These are phyloP conservation scores for Alviniconcha strummeri DNA, from an alignment of 2,888 invertebrate genomes.

Conservation along the genomic window DNA sequence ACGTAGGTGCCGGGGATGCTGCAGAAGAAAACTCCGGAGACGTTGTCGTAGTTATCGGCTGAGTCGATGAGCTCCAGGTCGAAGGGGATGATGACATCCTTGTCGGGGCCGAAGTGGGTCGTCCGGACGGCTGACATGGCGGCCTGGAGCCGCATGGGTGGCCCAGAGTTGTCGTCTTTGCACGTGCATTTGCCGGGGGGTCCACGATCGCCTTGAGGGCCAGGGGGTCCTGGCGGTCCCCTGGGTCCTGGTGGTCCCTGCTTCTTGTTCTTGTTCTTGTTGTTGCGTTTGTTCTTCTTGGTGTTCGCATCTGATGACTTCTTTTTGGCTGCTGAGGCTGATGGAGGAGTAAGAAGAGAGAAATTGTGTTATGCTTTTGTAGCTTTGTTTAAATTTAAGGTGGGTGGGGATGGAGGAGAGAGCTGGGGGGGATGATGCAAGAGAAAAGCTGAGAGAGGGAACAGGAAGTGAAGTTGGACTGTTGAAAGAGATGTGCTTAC, in stretches of 20 bases:
- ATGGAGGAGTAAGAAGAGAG: not conserved
- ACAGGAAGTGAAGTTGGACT: too few species aligned
- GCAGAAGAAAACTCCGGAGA: slow-evolving; percentile 50
- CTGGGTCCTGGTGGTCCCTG: slow-evolving; percentile 8
- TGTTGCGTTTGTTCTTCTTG: not conserved
- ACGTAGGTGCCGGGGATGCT: slow-evolving; percentile 53
- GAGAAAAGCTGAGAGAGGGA: too few species aligned
- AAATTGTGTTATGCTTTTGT: too few species aligned
- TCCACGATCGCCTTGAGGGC: slow-evolving; percentile 34
- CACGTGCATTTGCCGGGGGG: not conserved
- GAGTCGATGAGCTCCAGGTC: slow-evolving; percentile 50
- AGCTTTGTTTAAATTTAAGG: too few species aligned
- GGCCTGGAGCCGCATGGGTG: slow-evolving; percentile 38
- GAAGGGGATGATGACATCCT: slow-evolving; percentile 51
- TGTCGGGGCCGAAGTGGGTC: slow-evolving; percentile 50
- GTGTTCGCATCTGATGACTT: not conserved
- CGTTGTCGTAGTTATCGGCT: slow-evolving; percentile 54
- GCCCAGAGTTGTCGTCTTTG: not conserved
- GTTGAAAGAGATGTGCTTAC: too few species aligned
- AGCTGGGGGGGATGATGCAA: too few species aligned
- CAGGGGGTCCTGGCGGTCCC: slow-evolving; percentile 30
- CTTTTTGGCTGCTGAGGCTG: not conserved
- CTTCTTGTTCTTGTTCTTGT: not conserved
- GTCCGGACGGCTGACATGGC: slow-evolving; percentile 50
- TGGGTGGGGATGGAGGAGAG: too few species aligned